These are phyloP conservation scores for Sisyra terminalis DNA, from an alignment of 2,888 invertebrate genomes.

Conservation along the genomic window DNA sequence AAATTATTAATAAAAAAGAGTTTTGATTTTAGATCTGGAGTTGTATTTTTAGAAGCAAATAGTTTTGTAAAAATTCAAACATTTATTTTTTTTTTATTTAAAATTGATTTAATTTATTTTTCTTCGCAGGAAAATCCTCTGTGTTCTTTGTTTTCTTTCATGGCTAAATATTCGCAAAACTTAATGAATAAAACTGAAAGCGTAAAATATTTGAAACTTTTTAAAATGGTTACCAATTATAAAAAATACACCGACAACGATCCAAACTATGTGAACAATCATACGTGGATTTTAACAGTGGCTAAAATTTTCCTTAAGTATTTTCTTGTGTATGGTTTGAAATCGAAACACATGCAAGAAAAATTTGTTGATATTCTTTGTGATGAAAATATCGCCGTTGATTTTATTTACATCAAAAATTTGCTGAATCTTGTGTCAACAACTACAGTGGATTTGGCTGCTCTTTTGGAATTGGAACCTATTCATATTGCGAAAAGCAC, in stretches of 20 bases:
- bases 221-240: slow-evolving; percentile 20
- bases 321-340: slow-evolving; percentile 41
- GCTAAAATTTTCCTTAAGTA: slow-evolving; percentile 41
- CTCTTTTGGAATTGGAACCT: slow-evolving; percentile 18
- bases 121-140: slow-evolving; percentile 45
- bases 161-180: slow-evolving; percentile 23
- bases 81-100: too few relatives aligned
- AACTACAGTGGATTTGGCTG: slow-evolving; percentile 32
- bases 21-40: too few relatives aligned
- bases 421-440: slow-evolving; percentile 40
- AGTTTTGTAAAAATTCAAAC: too few relatives aligned
- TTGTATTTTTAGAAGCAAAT: too few relatives aligned
- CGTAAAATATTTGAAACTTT: slow-evolving; percentile 23
- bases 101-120: slow-evolving; percentile 10
- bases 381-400: slow-evolving; percentile 32
- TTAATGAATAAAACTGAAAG: slow-evolving; percentile 12
- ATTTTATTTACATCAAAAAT: slow-evolving; percentile 28
- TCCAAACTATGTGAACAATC: slow-evolving; percentile 31
- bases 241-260: slow-evolving; percentile 25
- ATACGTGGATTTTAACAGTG: slow-evolving; percentile 35
- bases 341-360: slow-evolving; percentile 44
- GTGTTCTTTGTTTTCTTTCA: slow-evolving; percentile 37
- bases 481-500: slow-evolving; percentile 18
- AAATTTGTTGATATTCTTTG: slow-evolving; percentile 42
- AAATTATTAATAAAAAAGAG: too few relatives aligned